Conservation (phyloP, 2,888 invertebrate genomes). For the Coecobrya sp. region DNA sequence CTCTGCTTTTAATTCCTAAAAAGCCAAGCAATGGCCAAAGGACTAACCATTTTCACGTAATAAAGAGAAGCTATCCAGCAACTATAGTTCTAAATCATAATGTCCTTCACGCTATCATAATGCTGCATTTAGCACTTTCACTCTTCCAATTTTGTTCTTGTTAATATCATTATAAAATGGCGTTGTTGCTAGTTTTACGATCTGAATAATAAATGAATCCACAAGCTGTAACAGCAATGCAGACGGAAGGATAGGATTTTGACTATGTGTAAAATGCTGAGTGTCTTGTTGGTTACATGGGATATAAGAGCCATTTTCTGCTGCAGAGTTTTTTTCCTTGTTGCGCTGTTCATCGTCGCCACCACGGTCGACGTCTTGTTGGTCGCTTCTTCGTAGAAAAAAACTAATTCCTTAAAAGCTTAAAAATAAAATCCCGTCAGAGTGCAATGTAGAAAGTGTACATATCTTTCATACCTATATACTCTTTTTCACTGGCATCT, state of each 20-base stretch:
- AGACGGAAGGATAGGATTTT: neutral
- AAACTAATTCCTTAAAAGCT: slow-evolving; percentile 61
- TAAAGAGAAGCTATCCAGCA: no score
- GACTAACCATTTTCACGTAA: no score
- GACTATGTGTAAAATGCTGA: neutral
- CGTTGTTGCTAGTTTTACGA: no score
- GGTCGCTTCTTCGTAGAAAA: neutral
- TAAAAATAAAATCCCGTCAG: slow-evolving; percentile 25
- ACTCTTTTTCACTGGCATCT: neutral
- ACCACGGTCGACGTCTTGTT: neutral
- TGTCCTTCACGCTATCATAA: no score
- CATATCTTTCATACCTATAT: neutral
- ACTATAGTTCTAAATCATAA: no score
- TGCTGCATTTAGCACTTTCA: no score
- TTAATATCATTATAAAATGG: no score
- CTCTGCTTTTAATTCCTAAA: no score
- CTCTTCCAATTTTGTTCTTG: no score
- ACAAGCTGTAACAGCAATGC: neutral
- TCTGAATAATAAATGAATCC: neutral
- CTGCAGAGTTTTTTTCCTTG: neutral
- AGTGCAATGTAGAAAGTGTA: neutral
- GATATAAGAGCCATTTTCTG: neutral
- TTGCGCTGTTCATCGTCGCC: neutral
- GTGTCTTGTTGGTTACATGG: neutral
- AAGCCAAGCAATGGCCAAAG: no score